phyloP scores from a whole-genome alignment of 2,113 vertebrate genomes.

The Prunella fulvescens region DNA sequence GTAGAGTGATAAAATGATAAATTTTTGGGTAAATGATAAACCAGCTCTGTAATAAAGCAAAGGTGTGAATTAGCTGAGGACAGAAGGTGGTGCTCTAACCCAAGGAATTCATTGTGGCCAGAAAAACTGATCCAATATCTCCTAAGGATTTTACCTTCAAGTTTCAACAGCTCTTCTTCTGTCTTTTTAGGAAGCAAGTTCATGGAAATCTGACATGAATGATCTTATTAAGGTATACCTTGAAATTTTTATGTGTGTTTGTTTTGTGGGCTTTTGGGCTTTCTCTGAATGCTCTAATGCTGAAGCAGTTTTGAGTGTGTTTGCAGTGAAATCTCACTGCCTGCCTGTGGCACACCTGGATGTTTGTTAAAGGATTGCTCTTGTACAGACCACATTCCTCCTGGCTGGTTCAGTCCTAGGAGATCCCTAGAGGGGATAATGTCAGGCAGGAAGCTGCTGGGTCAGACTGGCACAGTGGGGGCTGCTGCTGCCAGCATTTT shows the following conservation, averaged over 20 bases:
- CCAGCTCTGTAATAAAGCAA: background rate
- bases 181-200: slow-evolving; percentile 52
- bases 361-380: background rate
- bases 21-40: background rate
- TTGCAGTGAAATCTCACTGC: background rate
- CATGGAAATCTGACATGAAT: slow-evolving; percentile 30
- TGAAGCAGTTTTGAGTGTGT: background rate
- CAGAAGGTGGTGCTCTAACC: slow-evolving; percentile 40
- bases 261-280: background rate
- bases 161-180: background rate
- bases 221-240: slow-evolving; percentile 40
- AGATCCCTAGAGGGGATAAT: background rate
- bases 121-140: background rate
- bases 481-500: background rate
- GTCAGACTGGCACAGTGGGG: background rate
- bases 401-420: background rate
- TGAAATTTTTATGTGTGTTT: background rate
- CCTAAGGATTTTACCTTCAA: background rate
- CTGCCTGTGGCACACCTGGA: background rate
- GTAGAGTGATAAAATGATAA: background rate
- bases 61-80: background rate
- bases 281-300: background rate
- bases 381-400: background rate
- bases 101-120: background rate
- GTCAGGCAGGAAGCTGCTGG: background rate